These are phyloP conservation scores for Dioctria rufipes DNA, from an alignment of 2,888 invertebrate genomes.

Conservation along the genomic window DNA sequence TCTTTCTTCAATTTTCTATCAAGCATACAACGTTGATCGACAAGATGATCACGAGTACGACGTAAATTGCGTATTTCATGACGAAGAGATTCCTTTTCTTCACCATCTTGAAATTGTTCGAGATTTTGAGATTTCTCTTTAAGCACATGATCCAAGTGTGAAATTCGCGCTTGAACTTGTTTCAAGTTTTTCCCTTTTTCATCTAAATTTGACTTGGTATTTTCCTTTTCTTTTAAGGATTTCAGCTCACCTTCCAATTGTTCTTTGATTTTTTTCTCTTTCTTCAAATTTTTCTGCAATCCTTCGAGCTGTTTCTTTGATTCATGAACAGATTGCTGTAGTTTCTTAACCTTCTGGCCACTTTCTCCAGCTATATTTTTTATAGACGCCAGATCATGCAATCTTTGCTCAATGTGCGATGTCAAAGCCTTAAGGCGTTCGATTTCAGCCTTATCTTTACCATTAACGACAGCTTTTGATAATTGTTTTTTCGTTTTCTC, in stretches of 20 bases:
- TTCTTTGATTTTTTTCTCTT: slow-evolving; percentile 81
- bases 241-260: slow-evolving; percentile 79
- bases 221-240: slow-evolving; percentile 72
- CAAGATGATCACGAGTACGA: slow-evolving; percentile 82
- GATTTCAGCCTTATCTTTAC: slow-evolving; percentile 70
- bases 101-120: slow-evolving; percentile 75
- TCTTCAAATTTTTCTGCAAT: slow-evolving; percentile 80
- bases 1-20: slow-evolving; percentile 83
- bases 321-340: slow-evolving; percentile 81
- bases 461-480: slow-evolving; percentile 73
- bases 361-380: slow-evolving; percentile 77
- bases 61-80: slow-evolving; percentile 87
- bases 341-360: slow-evolving; percentile 78
- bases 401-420: slow-evolving; percentile 72
- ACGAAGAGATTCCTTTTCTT: slow-evolving; percentile 77
- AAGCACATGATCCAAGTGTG: slow-evolving; percentile 79
- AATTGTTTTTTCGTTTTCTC: slow-evolving; percentile 75
- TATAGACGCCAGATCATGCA: slow-evolving; percentile 73
- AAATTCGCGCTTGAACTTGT: slow-evolving; percentile 78
- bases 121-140: slow-evolving; percentile 81
- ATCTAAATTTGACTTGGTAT: slow-evolving; percentile 65
- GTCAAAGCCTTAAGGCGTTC: slow-evolving; percentile 71
- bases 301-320: slow-evolving; percentile 85
- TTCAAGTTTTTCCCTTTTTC: slow-evolving; percentile 76
- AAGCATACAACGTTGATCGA: slow-evolving; percentile 83